Base-by-base conservation (phyloP, 1,140 invertebrate species). In the Macrostomum lignano region DNA sequence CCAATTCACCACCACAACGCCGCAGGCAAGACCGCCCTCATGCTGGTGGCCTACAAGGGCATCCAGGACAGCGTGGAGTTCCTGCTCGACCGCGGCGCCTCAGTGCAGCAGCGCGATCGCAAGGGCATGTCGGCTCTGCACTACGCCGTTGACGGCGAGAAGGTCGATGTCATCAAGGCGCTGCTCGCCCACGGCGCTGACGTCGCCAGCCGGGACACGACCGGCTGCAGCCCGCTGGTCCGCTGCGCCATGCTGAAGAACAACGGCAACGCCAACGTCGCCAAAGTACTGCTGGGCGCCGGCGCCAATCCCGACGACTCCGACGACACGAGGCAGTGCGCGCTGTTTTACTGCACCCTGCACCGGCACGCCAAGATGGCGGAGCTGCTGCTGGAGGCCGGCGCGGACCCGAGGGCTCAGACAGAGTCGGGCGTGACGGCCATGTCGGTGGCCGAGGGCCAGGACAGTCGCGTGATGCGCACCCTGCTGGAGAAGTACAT, bases 211-310 rank as follows among this genome's bases (percentile, higher is more conserved):
- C 15, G 14, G 4, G 26, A 28, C 9, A 15, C 26, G 19, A 14
- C 19, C 19, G 26, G 26, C 7, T 28, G 26, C 14, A 28, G 26
- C 19, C 26, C 26, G 15, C 19, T 28, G 26, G 7, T 28, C 15
- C 15, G 26, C 15, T 28, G 26, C 9, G 26, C 14, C 19, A 5
- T 5, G 4, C 19, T 28, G 26, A 28, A 28, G 19, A 28, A 28
- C 26, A 28, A 28, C 19, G 26, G 26, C 3, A 28, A 28, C 19
- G 9, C 19, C 19, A 17, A 28, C 26, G 26, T 28, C 14, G 26
- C 26, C 9, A 28, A 9, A 9, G 26, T 15, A 28, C 9, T 28
- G 9, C 4, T 28, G 3, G 19, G 19, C 15, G 15, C 19, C 15
- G 26, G 26, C 14, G 26, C 26, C 15, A 28, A 28, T 28, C 7